Conservation (phyloP, 2,797 vertebrate genomes). For the Sebastes baramenuke region DNA sequence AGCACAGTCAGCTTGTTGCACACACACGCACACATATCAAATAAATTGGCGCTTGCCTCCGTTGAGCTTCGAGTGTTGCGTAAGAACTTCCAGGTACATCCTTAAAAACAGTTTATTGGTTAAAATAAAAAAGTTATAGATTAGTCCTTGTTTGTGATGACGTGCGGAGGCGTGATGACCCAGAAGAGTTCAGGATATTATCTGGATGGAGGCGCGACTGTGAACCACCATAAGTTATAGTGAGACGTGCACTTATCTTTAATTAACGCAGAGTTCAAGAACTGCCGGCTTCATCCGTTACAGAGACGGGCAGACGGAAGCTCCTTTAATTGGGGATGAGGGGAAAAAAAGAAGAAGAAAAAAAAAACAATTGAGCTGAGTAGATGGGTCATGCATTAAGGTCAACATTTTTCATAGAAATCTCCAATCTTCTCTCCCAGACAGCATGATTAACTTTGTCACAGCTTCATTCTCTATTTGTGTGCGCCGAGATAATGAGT, state of each 20-base stretch:
- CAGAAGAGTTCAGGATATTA: constrained; percentile 54
- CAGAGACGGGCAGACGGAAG: constrained; percentile 59
- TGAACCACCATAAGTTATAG: constrained; percentile 46
- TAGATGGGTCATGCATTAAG: constrained; percentile 69
- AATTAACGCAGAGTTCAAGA: constrained; percentile 78
- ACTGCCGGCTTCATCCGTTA: constrained; percentile 66
- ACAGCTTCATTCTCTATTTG: constrained; percentile 69
- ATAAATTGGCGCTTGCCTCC: constrained; percentile 53
- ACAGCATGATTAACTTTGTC: constrained; percentile 69
- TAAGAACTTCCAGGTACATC: constrained; percentile 48
- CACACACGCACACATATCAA: background rate
- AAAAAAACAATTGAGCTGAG: constrained; percentile 59
- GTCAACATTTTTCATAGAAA: constrained; percentile 71
- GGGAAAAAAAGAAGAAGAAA: constrained; percentile 19
- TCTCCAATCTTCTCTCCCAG: constrained; percentile 40
- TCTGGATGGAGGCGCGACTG: constrained; percentile 35
- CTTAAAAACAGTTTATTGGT: constrained; percentile 27
- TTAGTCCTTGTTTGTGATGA: constrained; percentile 47
- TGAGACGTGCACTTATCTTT: constrained; percentile 75
- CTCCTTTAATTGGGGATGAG: constrained; percentile 74
- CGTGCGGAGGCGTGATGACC: constrained; percentile 29
- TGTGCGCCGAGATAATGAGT: constrained; percentile 70
- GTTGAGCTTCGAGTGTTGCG: constrained; percentile 43
- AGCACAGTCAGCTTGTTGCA: constrained; percentile 54
- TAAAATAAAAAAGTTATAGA: constrained; percentile 9